Percentiles rank a stretch among this genome's conserved stretches.
Evolutionary conservation across 2,888 invertebrate species (phyloP).

Genomic region (Drosophila atroscutellata): DNA sequence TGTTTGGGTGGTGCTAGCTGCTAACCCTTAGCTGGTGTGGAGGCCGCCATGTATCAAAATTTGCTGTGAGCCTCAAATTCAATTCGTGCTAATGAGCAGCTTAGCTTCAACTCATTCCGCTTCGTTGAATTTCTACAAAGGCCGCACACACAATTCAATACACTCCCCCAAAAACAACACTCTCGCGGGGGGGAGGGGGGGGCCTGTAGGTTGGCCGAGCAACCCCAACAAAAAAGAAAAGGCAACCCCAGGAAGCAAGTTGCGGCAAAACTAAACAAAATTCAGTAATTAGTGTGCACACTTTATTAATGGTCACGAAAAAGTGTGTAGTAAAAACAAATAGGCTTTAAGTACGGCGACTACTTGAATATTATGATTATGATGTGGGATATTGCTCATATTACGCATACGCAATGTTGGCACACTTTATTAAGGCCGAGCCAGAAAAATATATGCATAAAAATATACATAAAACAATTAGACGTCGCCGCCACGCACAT

Average conservation of each 20-base stretch:
- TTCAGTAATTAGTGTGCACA: constrained; percentile 60
- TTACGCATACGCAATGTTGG: constrained; percentile 57
- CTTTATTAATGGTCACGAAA: constrained; percentile 43
- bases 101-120: constrained; percentile 59
- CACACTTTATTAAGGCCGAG: constrained; percentile 43
- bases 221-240: constrained; percentile 43
- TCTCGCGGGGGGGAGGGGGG: no score
- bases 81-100: constrained; percentile 48
- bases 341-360: constrained; percentile 12
- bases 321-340: constrained; percentile 23
- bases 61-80: constrained; percentile 15
- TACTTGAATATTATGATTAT: constrained; percentile 51
- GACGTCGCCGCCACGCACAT: constrained; percentile 47
- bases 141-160: constrained; percentile 29
- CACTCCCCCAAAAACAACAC: constrained; percentile 6
- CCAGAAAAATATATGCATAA: constrained; percentile 14
- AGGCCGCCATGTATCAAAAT: constrained; percentile 8
- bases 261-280: constrained; percentile 65
- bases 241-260: constrained; percentile 32
- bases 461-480: constrained; percentile 35
- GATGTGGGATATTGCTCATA: constrained; percentile 38
- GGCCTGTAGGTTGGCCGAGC: background rate
- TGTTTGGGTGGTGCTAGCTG: background rate
- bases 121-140: constrained; percentile 54
- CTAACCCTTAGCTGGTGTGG: constrained; percentile 5